Percentiles rank a stretch among this genome's conserved stretches.
phyloP scores from a whole-genome alignment of 2,113 vertebrate genomes.

The Myodes glareolus region DNA sequence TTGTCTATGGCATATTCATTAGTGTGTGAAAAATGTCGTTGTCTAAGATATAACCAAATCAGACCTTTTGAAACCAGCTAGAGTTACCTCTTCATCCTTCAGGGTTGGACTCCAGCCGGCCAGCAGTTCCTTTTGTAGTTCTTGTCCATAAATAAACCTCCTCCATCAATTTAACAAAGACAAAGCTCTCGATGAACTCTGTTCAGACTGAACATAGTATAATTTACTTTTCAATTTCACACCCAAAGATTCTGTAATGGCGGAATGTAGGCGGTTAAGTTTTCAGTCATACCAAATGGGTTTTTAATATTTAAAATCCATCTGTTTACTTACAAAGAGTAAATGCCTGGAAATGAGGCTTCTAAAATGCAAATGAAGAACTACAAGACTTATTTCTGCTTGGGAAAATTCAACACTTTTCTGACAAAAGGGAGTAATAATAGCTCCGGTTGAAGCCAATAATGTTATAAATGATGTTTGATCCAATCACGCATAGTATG shows the following conservation, averaged over 20 bases:
- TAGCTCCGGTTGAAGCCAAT: constrained; percentile 73
- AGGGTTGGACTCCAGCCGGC: background rate
- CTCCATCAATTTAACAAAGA: constrained; percentile 62
- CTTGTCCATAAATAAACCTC: constrained; percentile 71
- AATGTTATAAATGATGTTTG: constrained; percentile 69
- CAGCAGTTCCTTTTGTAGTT: constrained; percentile 17
- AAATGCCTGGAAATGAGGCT: constrained; percentile 68
- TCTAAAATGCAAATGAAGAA: constrained; percentile 80
- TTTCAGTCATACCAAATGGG: constrained; percentile 71
- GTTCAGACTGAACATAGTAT: constrained; percentile 75
- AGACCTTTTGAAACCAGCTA: background rate
- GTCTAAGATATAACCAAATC: background rate
- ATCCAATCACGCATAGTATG: constrained; percentile 37
- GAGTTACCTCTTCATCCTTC: background rate
- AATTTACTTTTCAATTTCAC: constrained; percentile 83
- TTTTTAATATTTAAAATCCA: constrained; percentile 80
- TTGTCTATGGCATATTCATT: background rate
- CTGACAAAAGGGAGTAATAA: constrained; percentile 74
- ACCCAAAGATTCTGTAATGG: constrained; percentile 80
- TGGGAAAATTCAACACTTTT: constrained; percentile 66
- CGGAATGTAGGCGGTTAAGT: constrained; percentile 66
- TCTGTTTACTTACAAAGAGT: constrained; percentile 76
- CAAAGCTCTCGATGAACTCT: constrained; percentile 75
- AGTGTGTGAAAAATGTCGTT: background rate
- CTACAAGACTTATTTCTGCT: constrained; percentile 73